Percentiles rank a stretch among this genome's conserved stretches.
Evolutionary conservation across 2,113 vertebrate species (phyloP).

Genomic region (Tachysurus fulvidraco): DNA sequence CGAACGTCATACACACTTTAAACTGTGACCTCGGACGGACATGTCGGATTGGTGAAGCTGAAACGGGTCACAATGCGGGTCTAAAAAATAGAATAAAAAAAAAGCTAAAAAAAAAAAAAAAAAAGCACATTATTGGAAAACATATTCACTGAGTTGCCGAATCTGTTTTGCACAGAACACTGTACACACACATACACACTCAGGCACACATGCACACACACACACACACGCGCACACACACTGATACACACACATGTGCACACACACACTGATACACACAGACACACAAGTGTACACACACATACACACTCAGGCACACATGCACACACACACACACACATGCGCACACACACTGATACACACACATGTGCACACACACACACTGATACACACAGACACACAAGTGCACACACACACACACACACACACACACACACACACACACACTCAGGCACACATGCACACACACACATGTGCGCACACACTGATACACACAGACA

Average conservation of each 20-base stretch:
- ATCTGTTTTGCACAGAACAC: not conserved
- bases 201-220: no score
- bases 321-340: not conserved
- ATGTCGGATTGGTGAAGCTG: not conserved
- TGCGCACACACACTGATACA: no score
- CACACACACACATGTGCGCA: not conserved
- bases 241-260: not conserved
- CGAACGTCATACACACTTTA: not conserved
- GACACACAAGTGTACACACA: no score
- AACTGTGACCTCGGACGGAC: not conserved
- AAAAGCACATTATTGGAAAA: not conserved
- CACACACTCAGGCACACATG: no score
- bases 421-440: not conserved
- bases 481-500: slow-evolving; percentile 8
- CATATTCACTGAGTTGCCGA: not conserved
- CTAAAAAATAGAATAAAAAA: not conserved
- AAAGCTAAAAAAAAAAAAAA: not conserved
- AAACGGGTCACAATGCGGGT: no score
- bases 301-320: not conserved
- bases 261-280: no score
- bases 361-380: not conserved
- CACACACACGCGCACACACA: not conserved
- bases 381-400: no score
- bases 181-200: not conserved
- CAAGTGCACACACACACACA: not conserved